These are phyloP conservation scores for Dryobates pubescens DNA, from an alignment of 2,797 vertebrate genomes.

Conservation along the genomic window DNA sequence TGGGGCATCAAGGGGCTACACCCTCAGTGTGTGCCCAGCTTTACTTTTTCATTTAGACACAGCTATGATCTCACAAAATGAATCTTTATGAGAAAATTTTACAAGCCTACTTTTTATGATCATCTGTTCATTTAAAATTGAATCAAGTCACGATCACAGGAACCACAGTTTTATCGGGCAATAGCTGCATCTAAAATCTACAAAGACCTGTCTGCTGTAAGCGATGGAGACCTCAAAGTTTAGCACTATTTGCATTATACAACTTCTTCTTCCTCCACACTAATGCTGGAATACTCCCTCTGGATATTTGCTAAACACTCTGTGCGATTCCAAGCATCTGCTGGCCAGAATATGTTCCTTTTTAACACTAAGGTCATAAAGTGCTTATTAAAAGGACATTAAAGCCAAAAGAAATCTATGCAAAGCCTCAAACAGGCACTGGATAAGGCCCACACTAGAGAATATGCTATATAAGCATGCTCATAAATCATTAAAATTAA, in stretches of 20 bases:
- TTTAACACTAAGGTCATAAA: conserved; percentile 53
- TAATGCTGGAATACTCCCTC: background rate
- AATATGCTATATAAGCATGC: conserved; percentile 61
- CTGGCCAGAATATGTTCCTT: conserved; percentile 6
- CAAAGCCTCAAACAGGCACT: conserved; percentile 12
- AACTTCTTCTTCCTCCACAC: background rate
- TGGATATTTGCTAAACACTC: background rate
- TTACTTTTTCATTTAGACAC: background rate
- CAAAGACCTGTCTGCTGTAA: background rate
- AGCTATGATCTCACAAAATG: background rate
- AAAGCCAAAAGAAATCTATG: conserved; percentile 56
- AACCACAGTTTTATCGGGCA: background rate
- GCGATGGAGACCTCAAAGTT: background rate
- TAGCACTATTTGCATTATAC: conserved; percentile 1
- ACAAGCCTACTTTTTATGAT: background rate
- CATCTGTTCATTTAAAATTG: background rate
- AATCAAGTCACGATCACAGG: background rate
- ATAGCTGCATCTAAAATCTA: background rate
- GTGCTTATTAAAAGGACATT: conserved; percentile 52
- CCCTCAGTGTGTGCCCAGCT: background rate
- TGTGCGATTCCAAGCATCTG: conserved; percentile 23
- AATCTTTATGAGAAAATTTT: background rate
- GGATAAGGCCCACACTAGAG: conserved; percentile 21
- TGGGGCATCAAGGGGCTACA: background rate
- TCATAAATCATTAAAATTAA: conserved; percentile 70